These are phyloP conservation scores for Plutomurus gul DNA, from an alignment of 1,140 invertebrate species.

Conservation along the genomic window DNA sequence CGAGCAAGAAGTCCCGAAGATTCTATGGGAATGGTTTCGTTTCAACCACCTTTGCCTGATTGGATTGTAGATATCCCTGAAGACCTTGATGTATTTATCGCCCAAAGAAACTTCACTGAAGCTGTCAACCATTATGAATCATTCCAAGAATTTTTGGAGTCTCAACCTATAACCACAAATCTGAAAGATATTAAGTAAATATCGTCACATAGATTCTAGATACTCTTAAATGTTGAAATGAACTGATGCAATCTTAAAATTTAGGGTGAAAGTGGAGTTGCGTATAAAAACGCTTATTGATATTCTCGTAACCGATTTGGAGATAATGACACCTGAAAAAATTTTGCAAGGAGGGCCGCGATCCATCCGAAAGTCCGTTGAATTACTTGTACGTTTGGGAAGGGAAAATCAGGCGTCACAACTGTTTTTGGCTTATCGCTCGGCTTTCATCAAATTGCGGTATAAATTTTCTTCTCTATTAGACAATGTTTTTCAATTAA, in stretches of 20 bases:
- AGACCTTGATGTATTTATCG: slow-evolving; percentile 94
- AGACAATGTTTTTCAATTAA: background rate
- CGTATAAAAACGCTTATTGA: slow-evolving; percentile 78
- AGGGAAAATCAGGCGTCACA: slow-evolving; percentile 62
- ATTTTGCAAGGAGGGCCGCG: slow-evolving; percentile 90
- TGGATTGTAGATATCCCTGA: slow-evolving; percentile 92
- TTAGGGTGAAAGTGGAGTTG: slow-evolving; percentile 68
- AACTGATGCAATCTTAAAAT: slow-evolving; percentile 55
- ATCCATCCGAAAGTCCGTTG: slow-evolving; percentile 81
- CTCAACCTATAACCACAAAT: slow-evolving; percentile 34
- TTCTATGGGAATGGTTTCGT: slow-evolving; percentile 46
- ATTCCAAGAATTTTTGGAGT: slow-evolving; percentile 64
- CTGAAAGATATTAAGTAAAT: slow-evolving; percentile 56
- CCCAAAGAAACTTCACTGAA: slow-evolving; percentile 96
- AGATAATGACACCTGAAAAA: slow-evolving; percentile 78
- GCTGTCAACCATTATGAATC: slow-evolving; percentile 84
- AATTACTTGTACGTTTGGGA: slow-evolving; percentile 83
- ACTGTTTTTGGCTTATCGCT: slow-evolving; percentile 49
- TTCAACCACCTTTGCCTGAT: slow-evolving; percentile 65
- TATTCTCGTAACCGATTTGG: slow-evolving; percentile 84
- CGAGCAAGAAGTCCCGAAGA: slow-evolving; percentile 50
- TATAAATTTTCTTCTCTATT: background rate
- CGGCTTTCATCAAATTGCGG: slow-evolving; percentile 48
- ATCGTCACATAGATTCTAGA: slow-evolving; percentile 50
- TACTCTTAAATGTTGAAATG: slow-evolving; percentile 58